Base-by-base conservation (phyloP, 1,140 invertebrate species). In the Sycophila sp. region DNA sequence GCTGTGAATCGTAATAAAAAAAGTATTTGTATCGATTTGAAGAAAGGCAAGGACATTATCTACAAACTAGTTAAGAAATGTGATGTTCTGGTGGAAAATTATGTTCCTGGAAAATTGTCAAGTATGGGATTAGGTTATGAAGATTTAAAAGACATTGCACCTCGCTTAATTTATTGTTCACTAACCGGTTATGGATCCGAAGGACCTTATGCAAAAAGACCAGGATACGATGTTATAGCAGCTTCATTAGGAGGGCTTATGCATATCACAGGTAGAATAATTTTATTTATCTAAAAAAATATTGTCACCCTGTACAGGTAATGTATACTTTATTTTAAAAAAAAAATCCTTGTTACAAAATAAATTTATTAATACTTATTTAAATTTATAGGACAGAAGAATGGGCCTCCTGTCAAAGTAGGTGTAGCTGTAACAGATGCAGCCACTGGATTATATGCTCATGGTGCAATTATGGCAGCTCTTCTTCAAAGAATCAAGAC, bases 211-310 rank as follows among this genome's bases (percentile, higher is more conserved):
- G 85, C 87, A 3, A 88, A 90, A 55, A 91, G 93, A 77, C 93
- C 96, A 22, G 97, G 97, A 62, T 99, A 98, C 87, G 97, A 99
- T 87, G 94, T 98, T 0, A 97, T 99, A 73, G 96, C 96, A 13
- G 92, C 96, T 8, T 97, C 96, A 0, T 87, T 97, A 64, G 97
- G 96, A 13, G 97, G 97, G 2, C 85, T 99, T 0, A 76, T 99
- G 47, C 90, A 96, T 78, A 94, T 96, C 19, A 99, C 97, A 0
- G 98, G 98, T 0, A 75, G 93, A 19, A 87, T 89, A 78, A 85
- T 92, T 80, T 24, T n/a, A 22, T 53, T 2, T 58, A 17, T 22
- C 17, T 28, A 55, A 26, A 55, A 55, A 15, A 42, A 17, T 42
- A 2, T 2, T 4, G n/a, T 8, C 40, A 19, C 10, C 19, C 40